Percentiles rank a stretch among this genome's conserved stretches.
Conservation (phyloP, 1,140 invertebrate genomes). For the Diabrotica virgifera region DNA sequence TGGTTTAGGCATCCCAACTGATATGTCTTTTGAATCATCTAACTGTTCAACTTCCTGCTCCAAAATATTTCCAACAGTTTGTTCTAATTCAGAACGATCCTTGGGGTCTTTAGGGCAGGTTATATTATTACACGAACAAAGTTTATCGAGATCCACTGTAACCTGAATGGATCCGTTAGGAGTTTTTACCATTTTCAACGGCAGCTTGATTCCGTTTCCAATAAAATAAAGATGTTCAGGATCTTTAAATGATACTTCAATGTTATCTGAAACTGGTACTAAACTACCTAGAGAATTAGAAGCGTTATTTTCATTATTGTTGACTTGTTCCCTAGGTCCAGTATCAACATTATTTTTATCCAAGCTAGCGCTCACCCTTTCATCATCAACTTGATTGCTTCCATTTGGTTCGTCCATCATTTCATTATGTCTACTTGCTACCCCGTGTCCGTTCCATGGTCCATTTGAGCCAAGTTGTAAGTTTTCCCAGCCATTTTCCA, state of each 20-base stretch:
- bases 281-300: constrained; percentile 31
- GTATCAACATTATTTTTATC: constrained; percentile 4
- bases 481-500: constrained; percentile 11
- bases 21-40: constrained; percentile 4
- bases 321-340: neutral
- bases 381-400: neutral
- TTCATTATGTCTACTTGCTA: neutral
- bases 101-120: constrained; percentile 26
- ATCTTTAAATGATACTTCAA: constrained; percentile 12
- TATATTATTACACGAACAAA: constrained; percentile 36
- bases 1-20: neutral
- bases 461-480: neutral
- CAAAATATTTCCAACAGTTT: constrained; percentile 25
- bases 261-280: constrained; percentile 18
- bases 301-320: neutral
- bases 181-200: constrained; percentile 29
- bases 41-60: constrained; percentile 31
- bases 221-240: constrained; percentile 29
- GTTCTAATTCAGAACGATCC: constrained; percentile 23
- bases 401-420: constrained; percentile 2
- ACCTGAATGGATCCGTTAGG: constrained; percentile 30
- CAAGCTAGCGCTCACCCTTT: neutral
- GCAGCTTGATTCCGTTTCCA: constrained; percentile 36
- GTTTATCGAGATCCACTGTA: constrained; percentile 32
- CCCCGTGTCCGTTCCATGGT: neutral